Conservation (phyloP, 2,113 vertebrate genomes). For the Fulmarus glacialis region DNA sequence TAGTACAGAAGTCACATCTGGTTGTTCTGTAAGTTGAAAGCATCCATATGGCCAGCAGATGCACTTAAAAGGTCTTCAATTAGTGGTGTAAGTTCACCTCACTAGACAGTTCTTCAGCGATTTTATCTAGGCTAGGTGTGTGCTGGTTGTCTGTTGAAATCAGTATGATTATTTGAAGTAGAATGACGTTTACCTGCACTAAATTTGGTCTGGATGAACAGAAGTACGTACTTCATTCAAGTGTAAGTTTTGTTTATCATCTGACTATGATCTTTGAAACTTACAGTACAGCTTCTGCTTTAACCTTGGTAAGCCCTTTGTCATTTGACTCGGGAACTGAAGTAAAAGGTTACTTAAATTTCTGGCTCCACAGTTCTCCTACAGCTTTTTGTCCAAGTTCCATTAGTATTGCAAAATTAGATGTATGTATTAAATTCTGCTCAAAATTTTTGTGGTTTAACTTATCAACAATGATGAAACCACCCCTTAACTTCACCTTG, state of each 20-base stretch:
- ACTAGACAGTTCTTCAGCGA: not conserved
- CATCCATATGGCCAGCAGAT: not conserved
- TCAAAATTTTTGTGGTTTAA: not conserved
- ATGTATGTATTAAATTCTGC: not conserved
- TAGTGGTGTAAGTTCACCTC: not conserved
- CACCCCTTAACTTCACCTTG: not conserved
- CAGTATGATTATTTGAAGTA: not conserved
- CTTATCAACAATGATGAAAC: not conserved
- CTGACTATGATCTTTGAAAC: not conserved
- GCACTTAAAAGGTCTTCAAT: not conserved
- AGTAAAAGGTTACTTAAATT: not conserved
- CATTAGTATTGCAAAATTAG: not conserved
- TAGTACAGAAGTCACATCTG: not conserved
- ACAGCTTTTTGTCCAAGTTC: not conserved
- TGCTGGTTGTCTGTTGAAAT: not conserved
- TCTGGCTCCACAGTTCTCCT: not conserved
- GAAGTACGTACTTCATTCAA: not conserved
- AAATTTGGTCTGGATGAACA: not conserved
- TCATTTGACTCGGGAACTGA: not conserved
- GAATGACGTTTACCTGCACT: not conserved
- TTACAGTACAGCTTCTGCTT: not conserved
- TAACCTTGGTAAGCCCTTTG: not conserved
- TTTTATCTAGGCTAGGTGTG: not conserved
- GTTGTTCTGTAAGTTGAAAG: not conserved
- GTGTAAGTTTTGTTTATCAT: not conserved